phyloP scores from a whole-genome alignment of 2,797 vertebrate species.

The Hylomyscus alleni region DNA sequence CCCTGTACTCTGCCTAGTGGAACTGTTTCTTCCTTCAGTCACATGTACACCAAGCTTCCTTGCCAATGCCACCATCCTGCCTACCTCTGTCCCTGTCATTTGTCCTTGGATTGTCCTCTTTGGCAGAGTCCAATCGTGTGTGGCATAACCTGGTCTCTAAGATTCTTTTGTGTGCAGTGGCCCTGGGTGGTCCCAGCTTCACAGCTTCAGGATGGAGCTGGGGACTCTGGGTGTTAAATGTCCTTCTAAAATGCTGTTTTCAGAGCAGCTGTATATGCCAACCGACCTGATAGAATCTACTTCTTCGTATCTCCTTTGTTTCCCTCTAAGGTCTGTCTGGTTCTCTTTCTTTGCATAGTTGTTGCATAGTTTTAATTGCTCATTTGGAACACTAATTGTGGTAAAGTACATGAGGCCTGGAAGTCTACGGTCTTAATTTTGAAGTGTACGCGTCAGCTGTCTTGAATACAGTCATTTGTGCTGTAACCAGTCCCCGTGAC shows the following conservation, averaged over 20 bases:
- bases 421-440: not conserved
- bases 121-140: not conserved
- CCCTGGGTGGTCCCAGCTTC: not conserved
- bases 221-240: not conserved
- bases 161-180: not conserved
- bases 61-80: not conserved
- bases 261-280: not conserved
- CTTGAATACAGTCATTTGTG: not conserved
- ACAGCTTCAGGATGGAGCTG: not conserved
- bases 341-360: not conserved
- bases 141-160: not conserved
- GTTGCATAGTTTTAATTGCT: not conserved
- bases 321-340: not conserved
- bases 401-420: not conserved
- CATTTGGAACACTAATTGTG: conserved; percentile 1
- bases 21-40: not conserved
- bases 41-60: accelerated
- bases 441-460: not conserved
- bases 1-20: not conserved
- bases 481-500: not conserved
- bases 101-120: not conserved
- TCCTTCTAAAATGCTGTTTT: not conserved
- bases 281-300: not conserved
- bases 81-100: not conserved
- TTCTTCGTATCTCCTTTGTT: not conserved